A percentile compares a stretch with the other conserved stretches of the same genome.
Evolutionary conservation across 2,797 vertebrate genomes (phyloP).

Genomic region (Prionace glauca): DNA sequence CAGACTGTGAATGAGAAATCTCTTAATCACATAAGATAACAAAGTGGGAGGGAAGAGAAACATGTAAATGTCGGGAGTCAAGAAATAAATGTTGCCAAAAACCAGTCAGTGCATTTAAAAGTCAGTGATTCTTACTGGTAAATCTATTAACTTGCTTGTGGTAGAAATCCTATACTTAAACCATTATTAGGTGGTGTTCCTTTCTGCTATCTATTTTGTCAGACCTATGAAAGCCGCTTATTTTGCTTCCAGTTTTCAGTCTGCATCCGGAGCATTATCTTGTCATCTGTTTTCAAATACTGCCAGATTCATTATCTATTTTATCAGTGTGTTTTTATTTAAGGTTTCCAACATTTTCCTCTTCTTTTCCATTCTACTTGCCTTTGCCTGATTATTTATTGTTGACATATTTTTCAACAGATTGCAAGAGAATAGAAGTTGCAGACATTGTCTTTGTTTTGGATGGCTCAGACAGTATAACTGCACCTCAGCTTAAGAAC

Average conservation of each 20-base stretch:
- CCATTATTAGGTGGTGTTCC: neutral
- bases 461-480: conserved; percentile 59
- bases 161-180: neutral
- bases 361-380: neutral
- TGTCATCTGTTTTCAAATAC: neutral
- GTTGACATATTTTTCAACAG: conserved; percentile 46
- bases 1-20: neutral
- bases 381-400: neutral
- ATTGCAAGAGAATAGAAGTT: conserved; percentile 58
- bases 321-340: neutral
- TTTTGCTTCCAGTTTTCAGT: neutral
- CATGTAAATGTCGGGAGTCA: neutral
- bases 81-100: neutral
- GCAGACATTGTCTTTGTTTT: conserved; percentile 75
- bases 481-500: conserved; percentile 48
- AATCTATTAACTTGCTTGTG: neutral
- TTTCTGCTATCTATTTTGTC: neutral
- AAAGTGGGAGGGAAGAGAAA: neutral
- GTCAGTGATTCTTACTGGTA: neutral
- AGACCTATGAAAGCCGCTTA: neutral
- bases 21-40: neutral
- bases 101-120: neutral
- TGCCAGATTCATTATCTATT: neutral
- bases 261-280: neutral
- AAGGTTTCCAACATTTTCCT: neutral